These are phyloP conservation scores for Pogonus chalceus DNA, from an alignment of 1,140 invertebrate species.

Conservation along the genomic window DNA sequence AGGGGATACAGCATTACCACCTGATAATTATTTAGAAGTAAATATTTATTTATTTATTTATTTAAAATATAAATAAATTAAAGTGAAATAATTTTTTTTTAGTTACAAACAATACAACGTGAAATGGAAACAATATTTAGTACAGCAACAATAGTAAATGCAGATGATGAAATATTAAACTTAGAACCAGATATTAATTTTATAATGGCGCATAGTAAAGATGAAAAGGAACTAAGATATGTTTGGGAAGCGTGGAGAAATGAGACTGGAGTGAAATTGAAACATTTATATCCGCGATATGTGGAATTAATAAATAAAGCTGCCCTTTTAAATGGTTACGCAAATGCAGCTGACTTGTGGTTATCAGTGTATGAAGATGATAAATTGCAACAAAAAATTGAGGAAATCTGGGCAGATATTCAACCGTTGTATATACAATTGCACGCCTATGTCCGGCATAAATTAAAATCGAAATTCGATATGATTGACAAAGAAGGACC, in stretches of 20 bases:
- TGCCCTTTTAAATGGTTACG: constrained; percentile 55
- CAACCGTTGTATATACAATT: constrained; percentile 75
- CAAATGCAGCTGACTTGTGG: constrained; percentile 44
- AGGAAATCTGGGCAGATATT: constrained; percentile 61
- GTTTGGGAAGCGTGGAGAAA: constrained; percentile 71
- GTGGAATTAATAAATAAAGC: constrained; percentile 71
- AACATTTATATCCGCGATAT: constrained; percentile 56
- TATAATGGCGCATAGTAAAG: constrained; percentile 51
- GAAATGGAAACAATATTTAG: too few species aligned
- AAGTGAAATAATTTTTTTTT: too few species aligned
- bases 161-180: too few species aligned
- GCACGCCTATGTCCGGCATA: constrained; percentile 75
- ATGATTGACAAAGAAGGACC: constrained; percentile 61
- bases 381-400: constrained; percentile 47
- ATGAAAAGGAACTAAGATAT: constrained; percentile 64
- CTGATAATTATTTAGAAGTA: too few species aligned
- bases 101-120: too few species aligned
- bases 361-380: constrained; percentile 45
- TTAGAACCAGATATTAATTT: constrained; percentile 62
- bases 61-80: too few species aligned
- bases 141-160: too few species aligned
- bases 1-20: too few species aligned
- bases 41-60: too few species aligned
- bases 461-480: constrained; percentile 53
- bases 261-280: constrained; percentile 58